A percentile compares a stretch with the other conserved stretches of the same genome.
phyloP scores from a whole-genome alignment of 2,888 invertebrate genomes.

The Rhagonycha lutea region DNA sequence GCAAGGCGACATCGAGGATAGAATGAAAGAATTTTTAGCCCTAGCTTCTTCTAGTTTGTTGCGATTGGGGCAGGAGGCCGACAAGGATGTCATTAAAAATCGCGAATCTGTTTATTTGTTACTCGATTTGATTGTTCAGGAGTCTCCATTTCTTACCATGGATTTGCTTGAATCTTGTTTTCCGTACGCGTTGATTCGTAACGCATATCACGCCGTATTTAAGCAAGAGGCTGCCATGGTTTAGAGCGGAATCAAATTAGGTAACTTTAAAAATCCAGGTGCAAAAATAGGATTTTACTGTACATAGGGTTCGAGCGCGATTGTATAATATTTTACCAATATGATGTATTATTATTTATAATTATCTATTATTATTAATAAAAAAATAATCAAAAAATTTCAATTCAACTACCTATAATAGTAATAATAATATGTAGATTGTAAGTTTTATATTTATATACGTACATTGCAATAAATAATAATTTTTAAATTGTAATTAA shows the following conservation, averaged over 20 bases:
- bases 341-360: background rate
- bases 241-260: constrained; percentile 33
- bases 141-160: constrained; percentile 98
- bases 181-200: constrained; percentile 95
- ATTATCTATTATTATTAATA: background rate
- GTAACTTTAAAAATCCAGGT: background rate
- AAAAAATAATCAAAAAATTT: background rate
- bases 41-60: constrained; percentile 94
- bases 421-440: background rate
- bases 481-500: background rate
- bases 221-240: constrained; percentile 77
- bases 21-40: constrained; percentile 94
- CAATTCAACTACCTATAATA: background rate
- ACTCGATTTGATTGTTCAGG: constrained; percentile 96
- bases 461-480: background rate
- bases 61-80: constrained; percentile 92
- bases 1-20: constrained; percentile 93
- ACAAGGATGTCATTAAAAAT: constrained; percentile 91
- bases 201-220: constrained; percentile 96
- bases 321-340: background rate
- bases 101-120: constrained; percentile 96
- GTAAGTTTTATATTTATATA: background rate
- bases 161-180: constrained; percentile 98
- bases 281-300: background rate
- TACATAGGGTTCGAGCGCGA: background rate